Evolutionary conservation across 2,888 invertebrate genomes (phyloP).

Genomic region (Acronicta aceris): DNA sequence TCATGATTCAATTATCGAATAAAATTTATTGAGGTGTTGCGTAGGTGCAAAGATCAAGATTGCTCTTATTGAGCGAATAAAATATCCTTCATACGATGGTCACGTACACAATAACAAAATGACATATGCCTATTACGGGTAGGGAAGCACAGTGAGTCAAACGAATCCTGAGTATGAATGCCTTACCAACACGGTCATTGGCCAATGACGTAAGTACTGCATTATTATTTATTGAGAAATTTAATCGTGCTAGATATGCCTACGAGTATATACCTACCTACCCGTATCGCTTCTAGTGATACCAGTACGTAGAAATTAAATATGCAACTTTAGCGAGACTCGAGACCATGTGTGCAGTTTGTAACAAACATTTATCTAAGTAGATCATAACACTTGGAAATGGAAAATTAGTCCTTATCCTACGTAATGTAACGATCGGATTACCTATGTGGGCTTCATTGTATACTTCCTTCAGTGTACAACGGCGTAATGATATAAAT

Average conservation of each 20-base stretch:
- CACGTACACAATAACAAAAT: constrained; percentile 35
- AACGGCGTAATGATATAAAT: too few species aligned
- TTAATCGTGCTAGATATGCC: constrained; percentile 44
- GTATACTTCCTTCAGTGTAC: too few species aligned
- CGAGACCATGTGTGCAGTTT: neutral
- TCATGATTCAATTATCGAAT: constrained; percentile 15
- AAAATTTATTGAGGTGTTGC: constrained; percentile 26
- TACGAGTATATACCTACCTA: neutral
- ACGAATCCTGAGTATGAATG: constrained; percentile 23
- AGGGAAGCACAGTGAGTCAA: constrained; percentile 51
- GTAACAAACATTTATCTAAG: neutral
- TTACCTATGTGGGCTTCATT: too few species aligned
- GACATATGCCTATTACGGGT: constrained; percentile 38
- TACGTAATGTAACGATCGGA: too few species aligned
- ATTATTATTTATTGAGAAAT: constrained; percentile 58
- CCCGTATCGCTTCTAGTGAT: constrained; percentile 16
- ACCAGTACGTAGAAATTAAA: constrained; percentile 17
- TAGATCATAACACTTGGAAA: too few species aligned
- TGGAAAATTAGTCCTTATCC: too few species aligned
- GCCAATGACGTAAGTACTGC: constrained; percentile 59
- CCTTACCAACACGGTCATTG: constrained; percentile 47
- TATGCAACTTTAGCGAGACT: constrained; percentile 7
- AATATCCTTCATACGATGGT: constrained; percentile 25
- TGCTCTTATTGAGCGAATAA: constrained; percentile 18
- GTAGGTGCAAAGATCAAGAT: constrained; percentile 42